A percentile compares a stretch with the other conserved stretches of the same genome.
phyloP scores from a whole-genome alignment of 2,113 vertebrate genomes.

The Hepsetus odoe region DNA sequence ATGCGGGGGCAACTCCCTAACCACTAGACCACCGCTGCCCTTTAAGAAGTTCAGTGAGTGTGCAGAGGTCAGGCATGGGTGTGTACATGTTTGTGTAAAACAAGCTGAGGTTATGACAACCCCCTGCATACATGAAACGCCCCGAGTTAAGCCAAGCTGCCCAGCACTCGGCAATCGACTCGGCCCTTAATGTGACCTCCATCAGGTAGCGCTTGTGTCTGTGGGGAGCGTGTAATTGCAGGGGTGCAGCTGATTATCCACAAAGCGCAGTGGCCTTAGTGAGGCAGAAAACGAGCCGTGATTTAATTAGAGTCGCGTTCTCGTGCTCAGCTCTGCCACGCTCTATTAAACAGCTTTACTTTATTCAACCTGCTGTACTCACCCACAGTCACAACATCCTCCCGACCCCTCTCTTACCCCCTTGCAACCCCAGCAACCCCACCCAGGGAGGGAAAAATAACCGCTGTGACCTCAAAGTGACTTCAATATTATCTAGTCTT shows the following conservation, averaged over 20 bases:
- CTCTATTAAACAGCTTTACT: constrained; percentile 62
- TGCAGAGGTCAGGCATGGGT: not conserved
- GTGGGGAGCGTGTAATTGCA: constrained; percentile 57
- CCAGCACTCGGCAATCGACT: constrained; percentile 21
- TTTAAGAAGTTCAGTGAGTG: too few species aligned
- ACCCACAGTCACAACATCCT: constrained; percentile 72
- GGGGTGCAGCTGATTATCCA: constrained; percentile 55
- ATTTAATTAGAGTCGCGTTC: constrained; percentile 68
- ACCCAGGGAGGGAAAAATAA: not conserved
- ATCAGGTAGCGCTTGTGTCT: constrained; percentile 60
- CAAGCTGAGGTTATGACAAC: constrained; percentile 35
- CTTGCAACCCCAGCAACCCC: constrained; percentile 60
- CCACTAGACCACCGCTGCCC: not conserved
- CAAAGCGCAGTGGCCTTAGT: constrained; percentile 35
- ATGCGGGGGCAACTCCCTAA: too few species aligned
- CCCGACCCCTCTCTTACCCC: constrained; percentile 16
- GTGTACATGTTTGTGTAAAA: constrained; percentile 25
- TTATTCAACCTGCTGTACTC: constrained; percentile 59
- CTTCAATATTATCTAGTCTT: too few species aligned
- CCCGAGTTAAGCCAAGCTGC: constrained; percentile 25
- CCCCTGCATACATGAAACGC: constrained; percentile 15
- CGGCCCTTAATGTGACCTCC: constrained; percentile 30
- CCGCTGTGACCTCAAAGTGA: not conserved
- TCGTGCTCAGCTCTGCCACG: constrained; percentile 60
- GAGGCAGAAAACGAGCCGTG: constrained; percentile 62